Conservation (phyloP, 2,797 vertebrate species). For the Pseudotriccus pelzelni region DNA sequence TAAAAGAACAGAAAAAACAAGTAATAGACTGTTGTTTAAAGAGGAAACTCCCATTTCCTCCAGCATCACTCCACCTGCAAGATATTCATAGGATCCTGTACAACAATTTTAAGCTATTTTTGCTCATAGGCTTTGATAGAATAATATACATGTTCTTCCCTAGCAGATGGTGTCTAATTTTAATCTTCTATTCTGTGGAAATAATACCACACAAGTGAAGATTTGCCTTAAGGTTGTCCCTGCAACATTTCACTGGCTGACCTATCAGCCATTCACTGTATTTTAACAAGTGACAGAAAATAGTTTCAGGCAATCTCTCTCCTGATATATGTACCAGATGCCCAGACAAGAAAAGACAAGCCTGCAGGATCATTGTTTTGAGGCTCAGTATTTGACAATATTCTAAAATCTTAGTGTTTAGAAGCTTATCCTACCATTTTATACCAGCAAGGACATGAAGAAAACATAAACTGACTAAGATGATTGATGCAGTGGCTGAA, state of each 20-base stretch:
- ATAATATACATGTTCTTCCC: neutral
- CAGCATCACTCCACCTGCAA: neutral
- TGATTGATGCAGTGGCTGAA: neutral
- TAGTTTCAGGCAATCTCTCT: neutral
- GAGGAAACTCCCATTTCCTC: neutral
- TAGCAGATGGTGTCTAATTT: neutral
- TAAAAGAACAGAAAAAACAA: neutral
- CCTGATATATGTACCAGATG: neutral
- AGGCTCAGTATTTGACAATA: neutral
- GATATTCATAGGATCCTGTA: neutral
- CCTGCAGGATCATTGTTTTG: constrained; percentile 6
- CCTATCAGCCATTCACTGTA: neutral
- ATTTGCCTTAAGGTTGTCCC: neutral
- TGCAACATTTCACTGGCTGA: constrained; percentile 5
- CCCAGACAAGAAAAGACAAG: neutral
- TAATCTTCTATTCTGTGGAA: neutral
- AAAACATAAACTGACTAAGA: neutral
- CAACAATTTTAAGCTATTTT: neutral
- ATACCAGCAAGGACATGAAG: neutral
- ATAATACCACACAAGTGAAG: neutral
- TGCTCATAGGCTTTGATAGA: neutral
- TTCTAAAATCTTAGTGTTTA: neutral
- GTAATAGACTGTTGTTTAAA: neutral
- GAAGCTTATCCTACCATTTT: neutral
- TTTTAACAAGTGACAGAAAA: constrained; percentile 24